Conservation (phyloP, 2,113 vertebrate species). For the Proterorhinus semilunaris region DNA sequence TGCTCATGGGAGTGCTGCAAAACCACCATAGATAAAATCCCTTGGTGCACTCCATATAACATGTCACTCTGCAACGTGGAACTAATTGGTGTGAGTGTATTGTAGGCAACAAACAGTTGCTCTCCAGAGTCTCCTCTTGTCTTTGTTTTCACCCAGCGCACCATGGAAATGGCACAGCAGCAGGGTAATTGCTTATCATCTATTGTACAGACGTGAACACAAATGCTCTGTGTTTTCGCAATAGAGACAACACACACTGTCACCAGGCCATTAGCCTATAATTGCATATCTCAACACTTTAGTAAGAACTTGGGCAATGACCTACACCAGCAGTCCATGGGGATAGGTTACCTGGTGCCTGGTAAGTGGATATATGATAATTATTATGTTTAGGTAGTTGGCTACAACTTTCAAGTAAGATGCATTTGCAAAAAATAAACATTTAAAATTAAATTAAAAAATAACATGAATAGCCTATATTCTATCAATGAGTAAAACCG, state of each 20-base stretch:
- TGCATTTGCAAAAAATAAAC: too few species aligned
- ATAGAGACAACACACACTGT: neutral
- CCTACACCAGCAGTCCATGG: neutral
- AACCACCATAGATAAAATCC: neutral
- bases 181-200: slow-evolving; percentile 4
- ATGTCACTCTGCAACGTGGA: neutral
- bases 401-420: too few species aligned
- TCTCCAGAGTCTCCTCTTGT: neutral
- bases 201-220: slow-evolving; percentile 3
- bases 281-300: neutral
- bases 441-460: too few species aligned
- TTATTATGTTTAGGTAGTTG: too few species aligned
- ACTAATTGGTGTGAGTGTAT: slow-evolving; percentile 11
- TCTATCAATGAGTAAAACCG: too few species aligned
- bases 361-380: too few species aligned
- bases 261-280: neutral
- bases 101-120: neutral
- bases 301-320: neutral
- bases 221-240: neutral
- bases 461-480: too few species aligned
- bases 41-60: neutral
- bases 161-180: neutral
- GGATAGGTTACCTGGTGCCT: neutral
- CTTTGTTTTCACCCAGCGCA: neutral
- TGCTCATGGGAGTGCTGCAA: neutral